Evolutionary conservation across 2,113 vertebrate species (phyloP), one percentile per base, ranked within the genome.

Genomic region (Henicopernis longicauda): DNA sequence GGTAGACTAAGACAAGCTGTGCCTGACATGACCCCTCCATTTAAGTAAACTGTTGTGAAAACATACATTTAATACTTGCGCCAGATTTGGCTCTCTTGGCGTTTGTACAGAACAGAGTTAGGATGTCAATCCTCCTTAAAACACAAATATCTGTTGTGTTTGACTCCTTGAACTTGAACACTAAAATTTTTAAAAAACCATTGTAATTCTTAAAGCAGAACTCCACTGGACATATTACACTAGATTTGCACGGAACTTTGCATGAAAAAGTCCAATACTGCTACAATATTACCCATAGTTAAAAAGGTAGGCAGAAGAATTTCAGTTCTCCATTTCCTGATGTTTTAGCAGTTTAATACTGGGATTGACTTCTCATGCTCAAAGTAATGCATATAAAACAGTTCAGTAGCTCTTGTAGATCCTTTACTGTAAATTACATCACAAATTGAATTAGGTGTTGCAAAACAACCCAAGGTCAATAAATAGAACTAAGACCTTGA

Each of bases 1-100:
- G 22, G 15, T 16, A 76, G n/a, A 42, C 13, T 13, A 59, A 6
- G 44, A 62, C 29, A 89, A 86, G 4, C 38, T 69, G 29, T n/a
- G 55, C 19, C 40, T 73, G 25, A 42, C 0, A 0, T 55, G 16
- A 82, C 2, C 21, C 31, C 40, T 6, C 55, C 32, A 26, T 47
- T 34, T 17, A 73, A 36, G 23, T 20, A 49, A 78, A 45, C 15
- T 74, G 21, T 7, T 55, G 8, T 11, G 29, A 70, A 82, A 87
- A 82, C 20, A 61, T 4, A 31, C 6, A 77, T 49, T 72, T 73
- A 65, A 21, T 32, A 47, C 26, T 82, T 78, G 13, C n/a, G 44
- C 78, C 10, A 55, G 27, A 52, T 59, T 57, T 31, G 63, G 18
- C 38, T 63, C 29, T 57, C 62, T 57, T 31, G 36, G 27, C 16